Percentiles rank a stretch among this genome's conserved stretches.
Evolutionary conservation across 2,797 vertebrate species (phyloP).

Genomic region (Acrossocheilus fasciatus): DNA sequence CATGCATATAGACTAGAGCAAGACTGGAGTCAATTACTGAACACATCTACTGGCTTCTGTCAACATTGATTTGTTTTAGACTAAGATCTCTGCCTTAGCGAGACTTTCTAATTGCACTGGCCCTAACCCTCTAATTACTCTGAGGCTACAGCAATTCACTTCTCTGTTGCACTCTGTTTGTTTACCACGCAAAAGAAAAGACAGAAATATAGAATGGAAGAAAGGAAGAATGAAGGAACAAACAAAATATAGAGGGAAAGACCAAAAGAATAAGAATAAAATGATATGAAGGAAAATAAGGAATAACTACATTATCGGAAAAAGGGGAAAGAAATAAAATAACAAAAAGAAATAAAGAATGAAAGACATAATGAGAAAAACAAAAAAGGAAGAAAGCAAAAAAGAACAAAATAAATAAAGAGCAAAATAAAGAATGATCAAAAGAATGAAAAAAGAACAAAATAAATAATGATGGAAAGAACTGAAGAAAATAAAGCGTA

Average conservation of each 20-base stretch:
- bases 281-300: background rate
- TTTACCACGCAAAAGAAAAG: conserved; percentile 33
- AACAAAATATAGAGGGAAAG: background rate
- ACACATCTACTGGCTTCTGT: conserved; percentile 73
- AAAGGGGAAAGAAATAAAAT: background rate
- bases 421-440: background rate
- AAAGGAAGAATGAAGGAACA: background rate
- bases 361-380: background rate
- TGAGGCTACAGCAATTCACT: conserved; percentile 65
- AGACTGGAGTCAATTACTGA: conserved; percentile 75
- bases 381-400: background rate
- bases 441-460: too few relatives aligned
- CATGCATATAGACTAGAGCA: conserved; percentile 42
- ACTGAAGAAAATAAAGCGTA: background rate
- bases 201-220: background rate
- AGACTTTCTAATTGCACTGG: conserved; percentile 73
- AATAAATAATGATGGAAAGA: background rate
- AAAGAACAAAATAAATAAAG: background rate
- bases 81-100: conserved; percentile 66
- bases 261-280: conserved; percentile 44
- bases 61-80: conserved; percentile 77
- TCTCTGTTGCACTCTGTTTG: conserved; percentile 49
- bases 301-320: background rate
- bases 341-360: background rate
- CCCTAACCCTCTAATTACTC: conserved; percentile 78